phyloP scores from a whole-genome alignment of 2,888 invertebrate genomes.

The Anodontia alba region DNA sequence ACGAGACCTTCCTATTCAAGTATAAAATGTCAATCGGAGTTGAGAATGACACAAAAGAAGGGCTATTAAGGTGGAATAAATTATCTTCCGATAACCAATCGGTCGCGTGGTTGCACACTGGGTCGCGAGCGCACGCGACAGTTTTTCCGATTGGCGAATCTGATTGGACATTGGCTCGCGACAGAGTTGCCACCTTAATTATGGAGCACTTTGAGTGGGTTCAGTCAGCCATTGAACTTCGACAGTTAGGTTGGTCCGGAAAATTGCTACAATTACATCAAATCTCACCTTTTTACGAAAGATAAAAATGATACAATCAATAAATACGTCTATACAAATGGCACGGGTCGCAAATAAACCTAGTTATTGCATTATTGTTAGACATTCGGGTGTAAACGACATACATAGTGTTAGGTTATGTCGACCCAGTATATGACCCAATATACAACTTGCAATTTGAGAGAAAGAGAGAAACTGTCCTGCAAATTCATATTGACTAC shows the following conservation, averaged over 20 bases:
- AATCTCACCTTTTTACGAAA: constrained; percentile 27
- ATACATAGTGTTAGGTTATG: not conserved
- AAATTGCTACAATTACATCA: constrained; percentile 47
- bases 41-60: constrained; percentile 61
- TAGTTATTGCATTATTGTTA: constrained; percentile 25
- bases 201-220: constrained; percentile 23
- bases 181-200: constrained; percentile 37
- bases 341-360: constrained; percentile 11
- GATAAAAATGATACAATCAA: constrained; percentile 37
- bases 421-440: too few relatives aligned
- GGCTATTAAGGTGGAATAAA: constrained; percentile 59
- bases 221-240: constrained; percentile 9
- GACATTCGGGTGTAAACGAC: constrained; percentile 46
- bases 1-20: constrained; percentile 37
- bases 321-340: constrained; percentile 23
- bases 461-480: too few relatives aligned
- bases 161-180: constrained; percentile 66
- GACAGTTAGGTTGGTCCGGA: not conserved
- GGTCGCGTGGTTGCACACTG: constrained; percentile 29
- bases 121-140: constrained; percentile 69
- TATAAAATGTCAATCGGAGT: constrained; percentile 56
- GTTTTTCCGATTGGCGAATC: constrained; percentile 47
- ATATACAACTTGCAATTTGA: too few relatives aligned
- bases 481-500: too few relatives aligned
- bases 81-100: constrained; percentile 27